phyloP scores from a whole-genome alignment of 1,140 invertebrate genomes.

The Drosophila subpulchrella region DNA sequence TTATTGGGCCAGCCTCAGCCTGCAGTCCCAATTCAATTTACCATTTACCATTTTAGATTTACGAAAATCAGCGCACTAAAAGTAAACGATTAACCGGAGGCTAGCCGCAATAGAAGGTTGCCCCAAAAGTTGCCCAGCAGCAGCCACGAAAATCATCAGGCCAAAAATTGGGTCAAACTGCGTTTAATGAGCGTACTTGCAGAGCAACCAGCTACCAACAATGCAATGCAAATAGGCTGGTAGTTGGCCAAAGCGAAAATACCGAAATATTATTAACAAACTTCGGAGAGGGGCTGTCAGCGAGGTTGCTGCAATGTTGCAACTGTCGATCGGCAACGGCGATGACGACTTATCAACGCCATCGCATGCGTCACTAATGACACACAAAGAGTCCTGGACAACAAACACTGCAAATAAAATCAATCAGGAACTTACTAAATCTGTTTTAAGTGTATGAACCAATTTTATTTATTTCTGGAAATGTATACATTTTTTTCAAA shows the following conservation, averaged over 20 bases:
- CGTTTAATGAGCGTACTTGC: conserved; percentile 55
- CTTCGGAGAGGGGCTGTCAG: conserved; percentile 38
- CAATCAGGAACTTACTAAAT: neutral
- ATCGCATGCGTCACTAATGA: conserved; percentile 60
- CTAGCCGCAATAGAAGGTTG: conserved; percentile 45
- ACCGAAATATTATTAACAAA: conserved; percentile 59
- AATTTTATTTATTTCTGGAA: neutral
- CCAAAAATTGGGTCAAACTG: conserved; percentile 69
- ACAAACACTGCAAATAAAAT: conserved; percentile 27
- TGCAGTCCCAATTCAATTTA: conserved; percentile 63
- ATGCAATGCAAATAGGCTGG: conserved; percentile 34
- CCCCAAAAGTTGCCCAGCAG: conserved; percentile 51
- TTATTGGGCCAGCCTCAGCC: conserved; percentile 41
- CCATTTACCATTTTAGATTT: conserved; percentile 51
- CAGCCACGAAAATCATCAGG: conserved; percentile 68
- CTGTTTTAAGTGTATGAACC: no score
- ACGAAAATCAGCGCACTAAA: conserved; percentile 75
- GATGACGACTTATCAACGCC: conserved; percentile 57
- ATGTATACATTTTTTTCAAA: no score
- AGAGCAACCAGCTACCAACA: conserved; percentile 8
- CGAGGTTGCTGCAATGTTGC: conserved; percentile 48
- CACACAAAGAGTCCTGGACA: conserved; percentile 50
- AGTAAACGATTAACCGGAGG: conserved; percentile 65
- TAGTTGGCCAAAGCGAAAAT: conserved; percentile 23
- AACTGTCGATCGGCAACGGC: conserved; percentile 30